A percentile compares a stretch with the other conserved stretches of the same genome.
These are phyloP conservation scores for Pimephales promelas DNA, from an alignment of 2,113 vertebrate genomes.

Conservation along the genomic window DNA sequence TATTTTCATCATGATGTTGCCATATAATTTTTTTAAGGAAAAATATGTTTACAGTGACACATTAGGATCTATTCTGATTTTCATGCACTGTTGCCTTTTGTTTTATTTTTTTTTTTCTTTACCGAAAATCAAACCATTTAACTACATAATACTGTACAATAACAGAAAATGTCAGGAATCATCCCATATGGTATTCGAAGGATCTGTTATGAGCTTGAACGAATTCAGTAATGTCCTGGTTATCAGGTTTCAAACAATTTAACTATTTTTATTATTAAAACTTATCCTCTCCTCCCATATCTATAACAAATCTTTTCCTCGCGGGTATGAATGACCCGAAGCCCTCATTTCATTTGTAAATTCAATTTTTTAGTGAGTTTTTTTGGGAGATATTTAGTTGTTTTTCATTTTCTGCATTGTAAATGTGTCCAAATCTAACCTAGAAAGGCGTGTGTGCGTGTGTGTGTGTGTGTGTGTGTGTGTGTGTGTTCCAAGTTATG, in stretches of 20 bases:
- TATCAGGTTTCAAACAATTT: neutral
- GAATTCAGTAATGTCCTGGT: neutral
- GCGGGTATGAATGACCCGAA: too few species aligned
- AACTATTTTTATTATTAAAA: neutral
- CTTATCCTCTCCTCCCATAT: too few species aligned
- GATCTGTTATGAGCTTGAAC: constrained; percentile 2
- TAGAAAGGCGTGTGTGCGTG: too few species aligned
- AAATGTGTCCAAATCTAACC: too few species aligned
- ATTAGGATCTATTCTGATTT: neutral
- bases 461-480: too few species aligned
- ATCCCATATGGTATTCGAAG: neutral
- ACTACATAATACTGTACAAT: neutral
- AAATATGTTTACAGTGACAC: neutral
- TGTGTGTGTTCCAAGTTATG: too few species aligned
- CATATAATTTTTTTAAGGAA: neutral
- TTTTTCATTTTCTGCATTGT: too few species aligned
- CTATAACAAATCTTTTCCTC: too few species aligned
- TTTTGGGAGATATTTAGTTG: too few species aligned
- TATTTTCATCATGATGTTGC: neutral
- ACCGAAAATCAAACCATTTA: neutral
- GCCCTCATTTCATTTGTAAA: too few species aligned
- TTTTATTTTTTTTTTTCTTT: neutral
- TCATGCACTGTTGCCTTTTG: neutral
- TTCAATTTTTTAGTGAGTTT: too few species aligned
- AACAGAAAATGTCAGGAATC: neutral